Evolutionary conservation across 2,797 vertebrate species (phyloP).

Genomic region (Malurus leucopterus): DNA sequence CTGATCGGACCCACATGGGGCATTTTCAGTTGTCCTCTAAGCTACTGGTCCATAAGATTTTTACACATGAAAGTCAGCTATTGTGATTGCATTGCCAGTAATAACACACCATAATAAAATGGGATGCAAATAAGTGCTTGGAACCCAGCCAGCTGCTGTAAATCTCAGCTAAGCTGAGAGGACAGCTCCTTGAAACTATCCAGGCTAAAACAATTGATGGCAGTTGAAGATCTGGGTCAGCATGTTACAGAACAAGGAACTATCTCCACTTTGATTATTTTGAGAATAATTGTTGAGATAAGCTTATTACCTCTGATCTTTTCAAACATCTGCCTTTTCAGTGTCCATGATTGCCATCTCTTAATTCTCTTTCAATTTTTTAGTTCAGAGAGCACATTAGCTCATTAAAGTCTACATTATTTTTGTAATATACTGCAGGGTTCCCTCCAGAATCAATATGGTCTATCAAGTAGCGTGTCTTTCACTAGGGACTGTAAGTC

Average conservation of each 20-base stretch:
- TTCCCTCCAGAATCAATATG: background rate
- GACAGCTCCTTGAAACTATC: slow-evolving; percentile 6
- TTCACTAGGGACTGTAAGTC: background rate
- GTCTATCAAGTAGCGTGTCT: background rate
- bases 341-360: slow-evolving; percentile 13
- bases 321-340: slow-evolving; percentile 34
- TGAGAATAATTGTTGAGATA: slow-evolving; percentile 52
- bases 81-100: background rate
- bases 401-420: slow-evolving; percentile 51
- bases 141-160: background rate
- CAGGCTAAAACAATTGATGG: slow-evolving; percentile 11
- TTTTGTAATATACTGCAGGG: slow-evolving; percentile 40
- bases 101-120: background rate
- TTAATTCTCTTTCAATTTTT: slow-evolving; percentile 63
- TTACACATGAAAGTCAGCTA: background rate
- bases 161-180: slow-evolving; percentile 29
- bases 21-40: background rate
- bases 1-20: background rate
- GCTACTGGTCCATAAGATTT: background rate
- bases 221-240: slow-evolving; percentile 36
- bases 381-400: slow-evolving; percentile 53
- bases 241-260: slow-evolving; percentile 17
- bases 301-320: slow-evolving; percentile 46
- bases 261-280: slow-evolving; percentile 27
- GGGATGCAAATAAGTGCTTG: background rate